Percentiles rank a stretch among this genome's conserved stretches.
Evolutionary conservation across 2,888 invertebrate genomes (phyloP).

Genomic region (Ormyrus pomaceus): DNA sequence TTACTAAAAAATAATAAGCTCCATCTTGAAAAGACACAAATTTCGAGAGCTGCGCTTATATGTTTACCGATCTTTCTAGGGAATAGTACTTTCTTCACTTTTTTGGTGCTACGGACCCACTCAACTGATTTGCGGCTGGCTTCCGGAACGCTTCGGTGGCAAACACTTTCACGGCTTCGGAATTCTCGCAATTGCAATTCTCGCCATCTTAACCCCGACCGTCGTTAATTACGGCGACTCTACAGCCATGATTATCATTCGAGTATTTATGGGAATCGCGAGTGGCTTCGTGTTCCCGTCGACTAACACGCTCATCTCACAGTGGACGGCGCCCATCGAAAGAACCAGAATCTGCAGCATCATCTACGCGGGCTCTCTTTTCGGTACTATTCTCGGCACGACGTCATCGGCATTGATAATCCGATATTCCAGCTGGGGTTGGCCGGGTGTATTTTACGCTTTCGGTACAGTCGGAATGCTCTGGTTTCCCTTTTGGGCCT

Average conservation of each 20-base stretch:
- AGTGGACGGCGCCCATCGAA: slow-evolving; percentile 85
- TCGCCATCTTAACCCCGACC: slow-evolving; percentile 86
- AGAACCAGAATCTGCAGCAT: slow-evolving; percentile 86
- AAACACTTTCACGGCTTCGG: slow-evolving; percentile 89
- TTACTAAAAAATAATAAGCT: slow-evolving; percentile 60
- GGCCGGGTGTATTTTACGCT: slow-evolving; percentile 88
- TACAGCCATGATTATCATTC: slow-evolving; percentile 81
- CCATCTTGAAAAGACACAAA: no score
- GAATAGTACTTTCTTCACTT: slow-evolving; percentile 87
- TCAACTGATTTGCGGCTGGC: slow-evolving; percentile 88
- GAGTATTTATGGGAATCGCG: slow-evolving; percentile 87
- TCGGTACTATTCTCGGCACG: slow-evolving; percentile 79
- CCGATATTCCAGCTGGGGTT: slow-evolving; percentile 76
- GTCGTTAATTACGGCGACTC: slow-evolving; percentile 81
- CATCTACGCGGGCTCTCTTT: slow-evolving; percentile 87
- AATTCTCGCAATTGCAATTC: slow-evolving; percentile 86
- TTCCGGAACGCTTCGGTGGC: slow-evolving; percentile 89
- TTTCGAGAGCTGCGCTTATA: no score
- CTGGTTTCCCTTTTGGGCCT: slow-evolving; percentile 84
- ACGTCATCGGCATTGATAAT: slow-evolving; percentile 79
- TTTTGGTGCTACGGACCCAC: slow-evolving; percentile 91
- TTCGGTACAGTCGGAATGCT: slow-evolving; percentile 84
- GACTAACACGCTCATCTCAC: slow-evolving; percentile 86
- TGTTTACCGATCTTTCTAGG: slow-evolving; percentile 75
- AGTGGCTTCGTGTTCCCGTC: slow-evolving; percentile 90